phyloP scores from a whole-genome alignment of 2,888 invertebrate genomes.

The Eupithecia inturbata region DNA sequence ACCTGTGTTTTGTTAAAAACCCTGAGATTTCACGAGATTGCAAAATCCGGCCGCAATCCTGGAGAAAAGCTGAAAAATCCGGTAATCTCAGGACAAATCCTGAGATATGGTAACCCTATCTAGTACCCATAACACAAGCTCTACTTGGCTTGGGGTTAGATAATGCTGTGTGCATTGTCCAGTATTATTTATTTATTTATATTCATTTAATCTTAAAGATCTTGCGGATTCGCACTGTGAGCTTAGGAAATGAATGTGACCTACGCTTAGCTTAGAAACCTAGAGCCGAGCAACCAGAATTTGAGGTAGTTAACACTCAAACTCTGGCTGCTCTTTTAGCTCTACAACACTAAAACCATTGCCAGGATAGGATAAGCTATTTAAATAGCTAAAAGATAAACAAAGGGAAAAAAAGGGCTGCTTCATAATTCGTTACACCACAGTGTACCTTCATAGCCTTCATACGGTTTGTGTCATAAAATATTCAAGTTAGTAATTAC shows the following conservation, averaged over 20 bases:
- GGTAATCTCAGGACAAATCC: too few species aligned
- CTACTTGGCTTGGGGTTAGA: too few species aligned
- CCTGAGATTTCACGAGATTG: too few species aligned
- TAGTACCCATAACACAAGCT: too few species aligned
- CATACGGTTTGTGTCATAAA: background rate
- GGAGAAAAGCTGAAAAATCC: too few species aligned
- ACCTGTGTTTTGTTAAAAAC: too few species aligned
- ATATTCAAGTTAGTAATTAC: background rate
- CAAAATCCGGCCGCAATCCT: too few species aligned
- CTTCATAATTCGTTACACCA: constrained; percentile 19
- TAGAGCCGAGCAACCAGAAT: background rate
- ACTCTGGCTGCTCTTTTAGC: background rate
- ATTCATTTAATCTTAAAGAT: too few species aligned
- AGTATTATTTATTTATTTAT: too few species aligned
- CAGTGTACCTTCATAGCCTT: background rate
- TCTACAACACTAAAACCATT: constrained; percentile 10
- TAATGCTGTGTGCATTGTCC: too few species aligned
- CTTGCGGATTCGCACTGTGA: background rate
- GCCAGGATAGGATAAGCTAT: constrained; percentile 3
- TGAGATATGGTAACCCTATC: too few species aligned
- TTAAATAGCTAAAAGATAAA: background rate
- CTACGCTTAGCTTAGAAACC: background rate
- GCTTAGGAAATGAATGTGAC: background rate
- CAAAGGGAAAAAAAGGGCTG: constrained; percentile 9
- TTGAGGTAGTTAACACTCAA: background rate